Evolutionary conservation across 2,797 vertebrate species (phyloP), one percentile per base, ranked within the genome.

Genomic region (Erethizon dorsatum): DNA sequence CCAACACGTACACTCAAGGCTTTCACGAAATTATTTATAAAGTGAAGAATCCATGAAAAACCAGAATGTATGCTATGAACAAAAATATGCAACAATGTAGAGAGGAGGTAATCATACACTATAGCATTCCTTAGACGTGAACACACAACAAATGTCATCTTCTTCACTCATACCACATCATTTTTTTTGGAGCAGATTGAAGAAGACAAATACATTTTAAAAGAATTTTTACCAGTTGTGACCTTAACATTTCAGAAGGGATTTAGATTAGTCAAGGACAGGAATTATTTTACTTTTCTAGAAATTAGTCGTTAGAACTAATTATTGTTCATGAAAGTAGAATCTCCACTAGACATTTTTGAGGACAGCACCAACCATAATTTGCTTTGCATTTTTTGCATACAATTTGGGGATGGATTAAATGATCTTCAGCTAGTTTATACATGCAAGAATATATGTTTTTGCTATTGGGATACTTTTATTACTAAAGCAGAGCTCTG

Each of bases 351-450:
- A 84, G 13, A 22, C 20, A n/a, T 73, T 75, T 95, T 95, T 20
- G 77, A 83, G 45, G 93, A 91, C 52, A 82, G 41, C 31, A 59
- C 1, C 12, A 57, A 50, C 4, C 54, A 41, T 59, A 67, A 77
- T 69, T 87, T 59, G 5, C 61, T 96, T 88, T 69, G 22, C 4
- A 28, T 41, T 59, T 50, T 73, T 95, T 93, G 65, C 20, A n/a
- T 78, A 56, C 63, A 92, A 82, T 50, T 45, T 52, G 7, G 37
- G 41, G 26, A 78, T 73, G n/a, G 59, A 94, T 92, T 93, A 95
- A 88, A 87, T 75, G 26, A 56, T 89, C 18, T 63, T 93, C 33
- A 82, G 41, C 71, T 94, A 77, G 59, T 94, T 95, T 93, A 83
- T 83, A 31, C 22, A 73, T 92, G 63, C 6, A 37, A 31, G 33